Base-by-base conservation (phyloP, 2,888 invertebrate species). In the Brachypalpus laphriformis region DNA sequence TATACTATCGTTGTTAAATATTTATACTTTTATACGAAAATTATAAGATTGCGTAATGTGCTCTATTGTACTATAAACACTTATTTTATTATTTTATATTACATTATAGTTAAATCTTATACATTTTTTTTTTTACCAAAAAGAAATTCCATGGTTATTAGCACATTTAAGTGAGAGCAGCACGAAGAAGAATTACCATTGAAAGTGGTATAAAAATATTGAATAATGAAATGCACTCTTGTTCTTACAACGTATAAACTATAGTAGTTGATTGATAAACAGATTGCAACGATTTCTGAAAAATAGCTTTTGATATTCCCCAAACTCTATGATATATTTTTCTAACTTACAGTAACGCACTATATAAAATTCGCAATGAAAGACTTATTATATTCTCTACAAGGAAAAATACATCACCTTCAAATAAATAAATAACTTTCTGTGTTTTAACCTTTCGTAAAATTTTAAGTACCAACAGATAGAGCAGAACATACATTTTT, bases 1-100 rank as follows among this genome's bases (percentile, higher is more conserved):
- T 70, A 71, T 66, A 51, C 20, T 63, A n/a, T 80, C 42, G 65
- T 74, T 65, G 65, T 80, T 65, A 74, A 59, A 80, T 78, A 57
- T 78, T 65, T 65, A 63, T 63, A 61, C 47, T 68, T 77, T 71
- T 70, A 37, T 65, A 49, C 49, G 34, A 5, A 37, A 22, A 49
- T 66, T 71, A n/a, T 61, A 63, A 37, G 5, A 78, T 47, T 71
- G 18, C 71, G 16, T 37, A 59, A 51, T 42, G 59, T 68, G 40
- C 51, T 77, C 37, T 59, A 68, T 59, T 31, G 28, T 49, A 37
- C 11, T 45, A 54, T 28, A 45, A 45, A 70, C 42, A 70, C 45
- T 70, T 51, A 42, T 66, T 51, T 59, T 31, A 66, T 51, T n/a
- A n/a, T n/a, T n/a, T 28, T 70, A 6, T 18, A 47, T n/a, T 63